Conservation (phyloP, 2,797 vertebrate genomes). For the Lacerta agilis region DNA sequence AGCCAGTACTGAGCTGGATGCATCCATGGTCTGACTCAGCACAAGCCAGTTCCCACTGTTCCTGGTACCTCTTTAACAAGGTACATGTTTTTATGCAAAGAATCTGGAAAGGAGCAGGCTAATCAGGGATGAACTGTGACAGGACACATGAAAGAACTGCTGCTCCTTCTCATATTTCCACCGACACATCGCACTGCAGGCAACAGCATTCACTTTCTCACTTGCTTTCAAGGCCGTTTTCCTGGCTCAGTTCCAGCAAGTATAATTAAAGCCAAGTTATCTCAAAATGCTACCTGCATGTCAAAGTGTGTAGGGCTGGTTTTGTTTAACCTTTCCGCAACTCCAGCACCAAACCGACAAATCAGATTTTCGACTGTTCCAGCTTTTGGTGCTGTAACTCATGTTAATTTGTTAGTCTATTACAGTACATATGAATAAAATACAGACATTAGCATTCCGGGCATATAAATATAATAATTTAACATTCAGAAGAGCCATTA, state of each 20-base stretch:
- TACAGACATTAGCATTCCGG: constrained; percentile 26
- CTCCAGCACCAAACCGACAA: constrained; percentile 27
- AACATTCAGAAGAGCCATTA: constrained; percentile 34
- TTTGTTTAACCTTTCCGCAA: constrained; percentile 51
- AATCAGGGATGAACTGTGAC: not conserved
- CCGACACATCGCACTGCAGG: not conserved
- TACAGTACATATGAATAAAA: not conserved
- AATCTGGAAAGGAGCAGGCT: not conserved
- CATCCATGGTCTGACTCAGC: not conserved
- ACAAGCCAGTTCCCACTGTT: not conserved
- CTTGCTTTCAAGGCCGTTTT: constrained; percentile 46
- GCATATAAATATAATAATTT: constrained; percentile 42
- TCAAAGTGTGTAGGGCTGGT: constrained; percentile 37
- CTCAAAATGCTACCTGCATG: constrained; percentile 59
- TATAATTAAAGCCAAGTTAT: constrained; percentile 67
- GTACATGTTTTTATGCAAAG: not conserved
- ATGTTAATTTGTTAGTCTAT: constrained; percentile 30
- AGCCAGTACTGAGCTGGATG: not conserved
- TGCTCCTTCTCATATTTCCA: not conserved
- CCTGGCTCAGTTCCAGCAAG: constrained; percentile 55
- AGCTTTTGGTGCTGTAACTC: constrained; percentile 45
- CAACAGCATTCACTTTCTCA: not conserved
- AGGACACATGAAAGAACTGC: not conserved
- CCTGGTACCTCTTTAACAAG: not conserved
- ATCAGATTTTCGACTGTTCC: constrained; percentile 24